Base-by-base conservation (phyloP, 1,140 invertebrate species). In the Zaprionus nigranus region DNA sequence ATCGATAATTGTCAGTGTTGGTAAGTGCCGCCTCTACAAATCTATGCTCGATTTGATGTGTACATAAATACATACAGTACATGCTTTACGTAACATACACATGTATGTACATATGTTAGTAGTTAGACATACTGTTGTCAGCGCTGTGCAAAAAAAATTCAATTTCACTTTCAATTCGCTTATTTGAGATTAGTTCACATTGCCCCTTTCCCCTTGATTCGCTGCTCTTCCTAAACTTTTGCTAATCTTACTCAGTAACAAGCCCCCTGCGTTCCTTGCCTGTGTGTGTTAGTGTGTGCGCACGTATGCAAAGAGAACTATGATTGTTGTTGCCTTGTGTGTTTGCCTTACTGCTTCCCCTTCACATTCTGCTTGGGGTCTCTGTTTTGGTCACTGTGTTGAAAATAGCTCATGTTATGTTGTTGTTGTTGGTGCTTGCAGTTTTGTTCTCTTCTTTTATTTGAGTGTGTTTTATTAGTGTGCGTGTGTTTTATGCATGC, bases 161-260 rank as follows among this genome's bases (percentile, higher is more conserved):
- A 72, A 71, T 73, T 73, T 77, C 75, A 77, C 75, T 77, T 73
- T 66, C 70, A 60, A 65, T 73, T 53, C 74, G 57, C 68, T 76
- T 65, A 63, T 58, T 75, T 63, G 26, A 75, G 66, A 70, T 69
- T 70, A 63, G 56, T 66, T 72, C 62, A 40, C 36, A 70, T 28
- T 20, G 28, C 26, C 17, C 26, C 30, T n/a, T 22, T 6, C 17
- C 54, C 40, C 43, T 2, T 24, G n/a, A 24, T 34, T 46, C 15
- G 7, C 12, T 56, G 38, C 34, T 63, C 36, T 40, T 30, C n/a
- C 56, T 24, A 46, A 74, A 68, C 36, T 61, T 67, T 57, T 66
- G 22, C 61, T 73, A 57, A 77, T 64, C 67, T 26, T 43, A 28
- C 59, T 49, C 59, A 63, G 66, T 57, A 70, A 63, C 59, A 62